Percentiles rank a stretch among this genome's conserved stretches.
These are phyloP conservation scores for Lophura swinhoii DNA, from an alignment of 2,797 vertebrate genomes.

Conservation along the genomic window DNA sequence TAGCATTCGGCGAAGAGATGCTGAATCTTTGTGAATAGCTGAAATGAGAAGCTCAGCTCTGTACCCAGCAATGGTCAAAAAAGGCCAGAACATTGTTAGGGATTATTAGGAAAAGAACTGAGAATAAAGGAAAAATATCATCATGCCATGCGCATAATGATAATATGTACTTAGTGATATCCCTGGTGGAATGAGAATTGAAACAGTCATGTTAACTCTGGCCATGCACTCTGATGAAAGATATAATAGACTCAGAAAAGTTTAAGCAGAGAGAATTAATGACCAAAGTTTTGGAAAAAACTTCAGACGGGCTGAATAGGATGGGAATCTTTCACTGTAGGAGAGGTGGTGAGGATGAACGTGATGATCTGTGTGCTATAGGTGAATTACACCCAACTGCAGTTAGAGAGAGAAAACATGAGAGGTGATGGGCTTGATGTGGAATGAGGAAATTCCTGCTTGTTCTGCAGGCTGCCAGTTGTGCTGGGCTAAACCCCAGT, in stretches of 20 bases:
- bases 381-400: neutral
- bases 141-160: neutral
- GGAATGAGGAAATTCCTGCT: neutral
- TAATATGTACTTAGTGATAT: neutral
- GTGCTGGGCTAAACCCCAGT: neutral
- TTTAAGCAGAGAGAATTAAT: neutral
- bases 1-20: neutral
- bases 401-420: neutral
- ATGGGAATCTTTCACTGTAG: neutral
- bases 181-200: neutral
- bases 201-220: neutral
- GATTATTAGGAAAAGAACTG: neutral
- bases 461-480: neutral
- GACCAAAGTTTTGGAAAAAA: neutral
- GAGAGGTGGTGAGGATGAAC: neutral
- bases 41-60: neutral
- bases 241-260: neutral
- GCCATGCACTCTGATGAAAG: neutral
- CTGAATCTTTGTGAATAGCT: neutral
- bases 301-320: neutral
- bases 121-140: neutral
- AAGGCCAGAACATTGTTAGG: neutral
- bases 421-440: fast-evolving
- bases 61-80: neutral
- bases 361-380: neutral